Evolutionary conservation across 2,113 vertebrate genomes (phyloP).

Genomic region (Crocuta crocuta): DNA sequence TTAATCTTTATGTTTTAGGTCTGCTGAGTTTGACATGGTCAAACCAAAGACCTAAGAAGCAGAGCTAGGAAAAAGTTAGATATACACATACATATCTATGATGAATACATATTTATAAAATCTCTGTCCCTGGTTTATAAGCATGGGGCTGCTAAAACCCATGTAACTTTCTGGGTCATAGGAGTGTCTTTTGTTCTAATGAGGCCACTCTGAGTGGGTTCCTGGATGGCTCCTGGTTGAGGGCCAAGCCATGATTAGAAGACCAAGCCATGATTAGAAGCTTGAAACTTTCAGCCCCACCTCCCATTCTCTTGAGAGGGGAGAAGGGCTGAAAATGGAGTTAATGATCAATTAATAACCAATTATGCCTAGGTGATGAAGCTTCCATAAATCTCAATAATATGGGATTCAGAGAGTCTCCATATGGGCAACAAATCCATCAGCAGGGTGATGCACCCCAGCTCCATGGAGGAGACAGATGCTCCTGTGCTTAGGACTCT

Average conservation of each 20-base stretch:
- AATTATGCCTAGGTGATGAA: neutral
- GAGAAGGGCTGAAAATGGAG: neutral
- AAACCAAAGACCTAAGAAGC: neutral
- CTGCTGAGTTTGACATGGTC: neutral
- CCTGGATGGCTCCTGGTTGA: neutral
- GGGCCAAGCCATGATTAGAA: neutral
- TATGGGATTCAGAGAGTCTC: neutral
- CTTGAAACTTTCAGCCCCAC: neutral
- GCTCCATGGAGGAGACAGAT: neutral
- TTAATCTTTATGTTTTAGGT: conserved; percentile 39
- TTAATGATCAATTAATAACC: neutral
- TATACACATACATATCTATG: neutral
- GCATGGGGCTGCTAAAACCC: neutral
- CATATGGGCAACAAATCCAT: neutral
- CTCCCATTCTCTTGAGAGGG: neutral
- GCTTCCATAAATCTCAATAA: neutral
- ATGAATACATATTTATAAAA: neutral
- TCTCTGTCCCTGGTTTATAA: neutral
- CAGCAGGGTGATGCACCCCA: neutral
- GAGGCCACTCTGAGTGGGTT: neutral
- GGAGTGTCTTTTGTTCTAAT: neutral
- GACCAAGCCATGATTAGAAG: neutral
- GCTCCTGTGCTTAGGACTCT: neutral
- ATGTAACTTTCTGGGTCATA: neutral
- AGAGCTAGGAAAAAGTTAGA: neutral